Percentiles rank a stretch among this genome's conserved stretches.
Evolutionary conservation across 2,113 vertebrate genomes (phyloP).

Genomic region (Bos indicus): DNA sequence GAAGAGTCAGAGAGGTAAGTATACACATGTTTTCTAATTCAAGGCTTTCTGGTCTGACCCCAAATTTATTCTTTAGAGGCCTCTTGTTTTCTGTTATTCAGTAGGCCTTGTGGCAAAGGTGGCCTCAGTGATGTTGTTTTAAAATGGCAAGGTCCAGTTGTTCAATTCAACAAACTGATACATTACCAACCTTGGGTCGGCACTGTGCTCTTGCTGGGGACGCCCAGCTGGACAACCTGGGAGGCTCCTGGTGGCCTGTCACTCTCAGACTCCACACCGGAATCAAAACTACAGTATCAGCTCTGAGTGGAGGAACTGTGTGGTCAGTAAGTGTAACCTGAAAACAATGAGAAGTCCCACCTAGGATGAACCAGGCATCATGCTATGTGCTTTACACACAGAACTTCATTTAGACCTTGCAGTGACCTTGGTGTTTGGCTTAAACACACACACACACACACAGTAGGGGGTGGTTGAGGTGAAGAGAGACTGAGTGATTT

Average conservation of each 20-base stretch:
- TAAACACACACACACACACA: background rate
- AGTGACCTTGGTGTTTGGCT: background rate
- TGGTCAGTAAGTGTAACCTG: background rate
- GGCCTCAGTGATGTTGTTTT: background rate
- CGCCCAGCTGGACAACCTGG: too few relatives aligned
- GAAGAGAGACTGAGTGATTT: background rate
- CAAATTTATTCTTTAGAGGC: background rate
- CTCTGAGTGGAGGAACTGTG: background rate
- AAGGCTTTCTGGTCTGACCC: background rate
- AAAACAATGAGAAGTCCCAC: background rate
- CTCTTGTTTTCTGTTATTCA: background rate
- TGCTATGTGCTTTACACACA: rapidly evolving
- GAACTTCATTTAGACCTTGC: background rate
- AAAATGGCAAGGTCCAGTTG: background rate
- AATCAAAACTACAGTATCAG: background rate
- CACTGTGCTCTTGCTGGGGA: background rate
- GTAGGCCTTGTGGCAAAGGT: background rate
- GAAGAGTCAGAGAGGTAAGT: background rate
- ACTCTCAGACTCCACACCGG: background rate
- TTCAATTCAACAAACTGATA: background rate
- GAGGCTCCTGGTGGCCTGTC: background rate
- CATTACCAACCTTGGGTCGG: background rate
- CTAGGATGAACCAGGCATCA: background rate
- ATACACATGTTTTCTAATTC: background rate
- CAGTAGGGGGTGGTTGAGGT: background rate